A percentile compares a stretch with the other conserved stretches of the same genome.
These are phyloP conservation scores for Cyclopterus lumpus DNA, from an alignment of 2,797 vertebrate species.

Conservation along the genomic window DNA sequence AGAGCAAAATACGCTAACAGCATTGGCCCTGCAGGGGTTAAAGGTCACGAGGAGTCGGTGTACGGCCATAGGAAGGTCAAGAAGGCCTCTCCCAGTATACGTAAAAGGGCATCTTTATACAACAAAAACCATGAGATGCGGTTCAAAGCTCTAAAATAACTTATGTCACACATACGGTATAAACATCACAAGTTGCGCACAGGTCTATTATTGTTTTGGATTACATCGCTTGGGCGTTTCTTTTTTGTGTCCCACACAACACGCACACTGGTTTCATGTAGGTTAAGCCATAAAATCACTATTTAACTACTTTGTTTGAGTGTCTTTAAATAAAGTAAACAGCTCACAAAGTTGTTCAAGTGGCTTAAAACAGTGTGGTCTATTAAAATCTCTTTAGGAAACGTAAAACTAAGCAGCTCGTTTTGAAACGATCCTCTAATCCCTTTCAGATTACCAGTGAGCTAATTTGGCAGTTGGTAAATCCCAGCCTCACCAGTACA, in stretches of 20 bases:
- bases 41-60: neutral
- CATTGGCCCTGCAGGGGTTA: neutral
- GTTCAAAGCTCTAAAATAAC: slow-evolving; percentile 1
- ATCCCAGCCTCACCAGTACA: slow-evolving; percentile 37
- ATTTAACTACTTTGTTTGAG: slow-evolving; percentile 12
- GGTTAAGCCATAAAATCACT: neutral
- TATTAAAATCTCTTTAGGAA: slow-evolving; percentile 55
- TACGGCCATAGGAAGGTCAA: neutral
- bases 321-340: slow-evolving; percentile 34
- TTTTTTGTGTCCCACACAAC: neutral
- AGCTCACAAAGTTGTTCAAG: slow-evolving; percentile 34
- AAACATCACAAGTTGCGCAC: neutral
- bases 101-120: neutral
- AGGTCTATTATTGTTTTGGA: neutral
- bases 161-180: no score
- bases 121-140: neutral
- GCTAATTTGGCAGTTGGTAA: slow-evolving; percentile 49
- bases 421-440: slow-evolving; percentile 53
- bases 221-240: neutral
- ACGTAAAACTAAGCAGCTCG: slow-evolving; percentile 41
- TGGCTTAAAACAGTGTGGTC: slow-evolving; percentile 22
- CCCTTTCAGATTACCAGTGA: slow-evolving; percentile 50
- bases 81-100: neutral
- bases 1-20: neutral
- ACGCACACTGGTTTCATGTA: neutral